Evolutionary conservation across 2,113 vertebrate species (phyloP), one percentile per base, ranked within the genome.

Genomic region (Macaca nemestrina): DNA sequence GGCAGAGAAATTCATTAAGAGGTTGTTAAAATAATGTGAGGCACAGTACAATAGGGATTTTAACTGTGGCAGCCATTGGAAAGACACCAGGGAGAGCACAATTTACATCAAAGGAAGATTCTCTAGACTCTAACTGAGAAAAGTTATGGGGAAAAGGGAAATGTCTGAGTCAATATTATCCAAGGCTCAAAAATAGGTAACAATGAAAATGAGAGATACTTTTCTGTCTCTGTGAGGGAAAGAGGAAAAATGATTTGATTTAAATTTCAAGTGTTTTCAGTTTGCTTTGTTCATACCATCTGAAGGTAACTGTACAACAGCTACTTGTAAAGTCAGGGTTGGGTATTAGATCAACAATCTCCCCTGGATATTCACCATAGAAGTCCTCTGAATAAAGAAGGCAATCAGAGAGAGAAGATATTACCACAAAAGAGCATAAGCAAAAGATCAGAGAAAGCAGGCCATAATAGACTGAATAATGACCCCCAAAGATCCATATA

Each of bases 401-500:
- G 38, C 5, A 64, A 38, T 45, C 23, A 14, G 7, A 10, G 25
- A 86, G 1, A 81, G 17, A 79, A 80, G 30, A 85, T 38, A 55
- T 7, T 48, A 40, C 25, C 35, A 81, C 59, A 86, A 96, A 43
- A 94, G 20, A 8, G 6, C 22, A 86, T 61, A 64, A 87, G 79
- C n/a, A 64, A 90, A 84, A 38, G 11, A 61, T 6, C 23, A 57
- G 11, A 73, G 2, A 92, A 43, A 61, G 1, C 27, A 89, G 12
- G 23, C 0, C 5, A 38, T 6, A 23, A 2, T 12, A 64, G 14
- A 8, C 8, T 76, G 13, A 68, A 38, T 30, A 55, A 79, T 22
- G 43, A 3, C 2, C 12, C 7, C 30, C 1, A 30, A 79, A 22
- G 1, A 64, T 4, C 45, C 35, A 32, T 1, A 35, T 4, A 8